These are phyloP conservation scores for Cyprinella venusta DNA, from an alignment of 2,797 vertebrate species.

Conservation along the genomic window DNA sequence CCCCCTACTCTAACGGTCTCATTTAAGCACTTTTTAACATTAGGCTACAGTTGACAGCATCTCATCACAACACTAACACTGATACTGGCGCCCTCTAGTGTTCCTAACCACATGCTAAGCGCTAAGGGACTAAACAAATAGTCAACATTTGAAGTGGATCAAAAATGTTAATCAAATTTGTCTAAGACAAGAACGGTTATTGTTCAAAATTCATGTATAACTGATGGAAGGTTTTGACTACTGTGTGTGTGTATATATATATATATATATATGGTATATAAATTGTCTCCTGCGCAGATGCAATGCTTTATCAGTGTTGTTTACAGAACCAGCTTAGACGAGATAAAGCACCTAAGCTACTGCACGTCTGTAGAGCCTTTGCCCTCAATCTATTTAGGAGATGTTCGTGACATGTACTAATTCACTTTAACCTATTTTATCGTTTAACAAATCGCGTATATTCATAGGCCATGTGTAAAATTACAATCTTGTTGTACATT, in stretches of 20 bases:
- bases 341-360: slow-evolving; percentile 21
- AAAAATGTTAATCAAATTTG: too few species aligned
- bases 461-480: neutral
- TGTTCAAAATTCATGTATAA: too few species aligned
- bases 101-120: neutral
- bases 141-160: too few species aligned
- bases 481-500: neutral
- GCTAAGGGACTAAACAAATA: neutral
- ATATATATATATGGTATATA: too few species aligned
- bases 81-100: slow-evolving; percentile 25
- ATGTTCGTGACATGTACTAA: neutral
- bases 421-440: neutral
- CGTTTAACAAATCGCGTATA: neutral
- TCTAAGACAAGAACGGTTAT: too few species aligned
- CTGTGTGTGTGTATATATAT: too few species aligned
- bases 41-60: neutral
- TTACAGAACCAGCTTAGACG: neutral
- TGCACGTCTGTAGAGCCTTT: neutral
- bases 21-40: neutral
- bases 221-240: too few species aligned
- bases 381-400: slow-evolving; percentile 4
- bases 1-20: neutral
- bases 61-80: neutral
- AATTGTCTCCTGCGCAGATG: too few species aligned
- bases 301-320: too few species aligned